Evolutionary conservation across 2,113 vertebrate genomes (phyloP).

Genomic region (Aphelocoma coerulescens): DNA sequence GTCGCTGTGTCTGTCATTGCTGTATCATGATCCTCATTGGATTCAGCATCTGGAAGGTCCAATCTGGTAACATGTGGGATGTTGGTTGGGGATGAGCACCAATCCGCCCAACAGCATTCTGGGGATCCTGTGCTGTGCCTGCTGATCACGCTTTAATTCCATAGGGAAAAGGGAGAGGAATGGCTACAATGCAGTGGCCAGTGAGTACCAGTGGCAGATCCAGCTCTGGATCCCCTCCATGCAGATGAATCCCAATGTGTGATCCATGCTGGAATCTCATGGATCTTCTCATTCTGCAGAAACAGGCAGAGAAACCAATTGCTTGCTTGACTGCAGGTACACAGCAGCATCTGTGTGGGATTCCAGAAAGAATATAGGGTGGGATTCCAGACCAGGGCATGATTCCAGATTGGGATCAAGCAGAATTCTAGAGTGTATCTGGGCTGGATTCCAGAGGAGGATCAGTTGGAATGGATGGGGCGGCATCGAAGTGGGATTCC

Average conservation of each 20-base stretch:
- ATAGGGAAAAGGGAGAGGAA: neutral
- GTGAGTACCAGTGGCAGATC: neutral
- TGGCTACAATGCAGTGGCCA: accelerated
- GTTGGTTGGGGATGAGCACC: neutral
- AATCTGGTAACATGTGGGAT: accelerated
- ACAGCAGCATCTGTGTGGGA: neutral
- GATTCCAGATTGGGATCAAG: neutral
- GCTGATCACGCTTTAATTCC: neutral
- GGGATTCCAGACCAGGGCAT: neutral
- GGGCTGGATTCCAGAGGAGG: neutral
- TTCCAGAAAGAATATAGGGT: neutral
- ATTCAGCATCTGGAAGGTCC: neutral
- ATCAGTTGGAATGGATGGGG: neutral
- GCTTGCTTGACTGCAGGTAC: no score
- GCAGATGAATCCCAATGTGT: neutral
- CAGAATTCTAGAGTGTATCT: neutral
- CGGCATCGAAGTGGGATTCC: neutral
- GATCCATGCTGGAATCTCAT: neutral
- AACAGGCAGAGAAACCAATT: neutral
- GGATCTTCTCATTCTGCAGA: neutral
- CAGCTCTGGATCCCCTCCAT: neutral
- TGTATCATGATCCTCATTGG: neutral
- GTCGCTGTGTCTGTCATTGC: neutral
- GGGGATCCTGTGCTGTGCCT: neutral
- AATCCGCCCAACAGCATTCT: accelerated